These are phyloP conservation scores for Cavia porcellus DNA, from an alignment of 2,113 vertebrate genomes.

Conservation along the genomic window DNA sequence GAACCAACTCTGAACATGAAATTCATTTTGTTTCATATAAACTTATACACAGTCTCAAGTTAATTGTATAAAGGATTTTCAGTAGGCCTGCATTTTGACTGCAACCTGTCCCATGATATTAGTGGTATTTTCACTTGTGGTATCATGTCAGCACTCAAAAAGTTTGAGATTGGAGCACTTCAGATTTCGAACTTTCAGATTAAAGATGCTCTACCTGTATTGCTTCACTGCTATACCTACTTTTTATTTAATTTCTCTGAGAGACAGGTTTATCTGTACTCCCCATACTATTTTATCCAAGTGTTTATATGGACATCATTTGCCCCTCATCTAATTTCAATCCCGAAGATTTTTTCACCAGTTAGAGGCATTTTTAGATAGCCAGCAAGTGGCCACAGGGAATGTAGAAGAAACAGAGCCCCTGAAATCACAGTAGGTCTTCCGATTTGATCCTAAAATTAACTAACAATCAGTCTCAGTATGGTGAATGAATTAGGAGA, in stretches of 20 bases:
- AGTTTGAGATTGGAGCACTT: neutral
- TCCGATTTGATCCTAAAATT: constrained; percentile 61
- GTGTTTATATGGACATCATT: neutral
- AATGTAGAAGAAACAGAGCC: neutral
- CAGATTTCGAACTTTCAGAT: neutral
- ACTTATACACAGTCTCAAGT: neutral
- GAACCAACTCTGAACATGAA: neutral
- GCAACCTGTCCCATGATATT: neutral
- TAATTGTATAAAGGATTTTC: neutral
- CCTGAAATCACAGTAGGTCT: constrained; percentile 20
- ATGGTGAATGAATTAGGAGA: constrained; percentile 67
- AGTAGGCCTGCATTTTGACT: neutral
- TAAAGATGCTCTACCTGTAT: neutral
- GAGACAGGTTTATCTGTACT: neutral
- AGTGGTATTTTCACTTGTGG: neutral
- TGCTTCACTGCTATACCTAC: neutral
- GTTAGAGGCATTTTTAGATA: neutral
- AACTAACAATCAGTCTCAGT: constrained; percentile 54
- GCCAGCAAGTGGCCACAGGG: neutral
- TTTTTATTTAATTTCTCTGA: neutral
- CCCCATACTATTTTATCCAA: neutral
- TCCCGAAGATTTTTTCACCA: neutral
- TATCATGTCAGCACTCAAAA: neutral
- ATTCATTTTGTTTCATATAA: neutral
- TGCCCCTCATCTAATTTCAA: neutral